Conservation (phyloP, 1,140 invertebrate species). For the Panagrolaimus sp. region DNA sequence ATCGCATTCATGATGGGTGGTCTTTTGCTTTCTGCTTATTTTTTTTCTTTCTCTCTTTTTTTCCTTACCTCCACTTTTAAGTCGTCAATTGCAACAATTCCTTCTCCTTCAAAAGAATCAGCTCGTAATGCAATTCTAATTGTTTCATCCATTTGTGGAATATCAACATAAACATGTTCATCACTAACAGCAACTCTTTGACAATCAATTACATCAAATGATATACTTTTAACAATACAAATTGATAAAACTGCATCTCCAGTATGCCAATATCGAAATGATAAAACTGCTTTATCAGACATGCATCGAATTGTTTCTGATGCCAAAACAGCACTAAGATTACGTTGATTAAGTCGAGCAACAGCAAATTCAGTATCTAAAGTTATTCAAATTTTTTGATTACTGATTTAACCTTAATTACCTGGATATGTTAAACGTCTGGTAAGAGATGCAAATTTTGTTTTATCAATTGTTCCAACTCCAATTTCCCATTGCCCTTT, state of each 20-base stretch:
- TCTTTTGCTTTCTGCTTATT: no score
- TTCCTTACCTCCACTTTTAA: constrained; percentile 39
- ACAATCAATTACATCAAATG: constrained; percentile 49
- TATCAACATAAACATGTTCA: constrained; percentile 38
- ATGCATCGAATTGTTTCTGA: constrained; percentile 54
- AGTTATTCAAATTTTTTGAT: constrained; percentile 32
- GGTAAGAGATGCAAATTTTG: constrained; percentile 49
- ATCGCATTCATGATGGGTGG: no score
- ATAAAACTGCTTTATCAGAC: constrained; percentile 31
- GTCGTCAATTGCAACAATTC: constrained; percentile 45
- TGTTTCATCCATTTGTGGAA: constrained; percentile 47
- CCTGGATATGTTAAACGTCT: constrained; percentile 25
- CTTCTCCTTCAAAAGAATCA: constrained; percentile 24
- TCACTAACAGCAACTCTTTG: constrained; percentile 28
- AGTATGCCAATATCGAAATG: constrained; percentile 45
- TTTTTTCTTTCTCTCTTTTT: not conserved
- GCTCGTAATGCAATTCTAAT: constrained; percentile 45
- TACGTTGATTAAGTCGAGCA: constrained; percentile 35
- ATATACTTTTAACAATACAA: constrained; percentile 35
- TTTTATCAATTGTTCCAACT: constrained; percentile 46
- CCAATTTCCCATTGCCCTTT: constrained; percentile 52
- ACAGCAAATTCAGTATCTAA: constrained; percentile 46
- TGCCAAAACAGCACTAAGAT: constrained; percentile 40
- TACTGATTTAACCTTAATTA: constrained; percentile 15
- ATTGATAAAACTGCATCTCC: constrained; percentile 42